Evolutionary conservation across 2,888 invertebrate species (phyloP), one percentile per base, ranked within the genome.

Genomic region (Cerceris rybyensis): DNA sequence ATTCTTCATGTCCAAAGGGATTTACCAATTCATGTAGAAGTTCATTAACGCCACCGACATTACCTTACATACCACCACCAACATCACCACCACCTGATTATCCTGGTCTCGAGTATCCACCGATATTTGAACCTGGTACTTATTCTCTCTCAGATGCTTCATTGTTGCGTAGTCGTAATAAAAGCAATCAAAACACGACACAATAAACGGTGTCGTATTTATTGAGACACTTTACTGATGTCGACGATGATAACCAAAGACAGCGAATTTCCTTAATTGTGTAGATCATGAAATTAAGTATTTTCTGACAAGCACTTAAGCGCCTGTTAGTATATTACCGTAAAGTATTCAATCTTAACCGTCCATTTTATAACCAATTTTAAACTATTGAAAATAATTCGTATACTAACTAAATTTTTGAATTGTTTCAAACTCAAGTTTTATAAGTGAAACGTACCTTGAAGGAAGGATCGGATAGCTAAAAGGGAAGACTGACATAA

Each of bases 81-180:
- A 89, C 91, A 2, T 91, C 93, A 17, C 92, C 93, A 13, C 92
- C 94, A 6, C 94, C 95, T 6, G 95, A 96, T 87, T 97, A 97
- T 93, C 96, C 97, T 70, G 96, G 96, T 88, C 94, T 97, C 93
- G 96, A 96, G 93, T 97, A 97, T 92, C 97, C 97, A 60, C 97
- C 97, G 61, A 96, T 97, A 49, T 97, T 97, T 93, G 96, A 96
- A 92, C 95, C 97, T 0, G 97, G 97, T 93, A 96, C 96, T 0
- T 97, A 97, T 93, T 96, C 96, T 65, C 94, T 97, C 73, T 94
- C 94, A 8, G 93, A 94, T 89, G 94, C 93, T 42, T 91, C 91
- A 5, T 73, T 91, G 41, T 79, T 91, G 28, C 88, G 89, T 9
- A 88, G 86, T 81, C 88, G 91, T 49, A 88, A 86, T 73, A 88